These are phyloP conservation scores for Lycaena phlaeas DNA, from an alignment of 2,888 invertebrate species.

Conservation along the genomic window DNA sequence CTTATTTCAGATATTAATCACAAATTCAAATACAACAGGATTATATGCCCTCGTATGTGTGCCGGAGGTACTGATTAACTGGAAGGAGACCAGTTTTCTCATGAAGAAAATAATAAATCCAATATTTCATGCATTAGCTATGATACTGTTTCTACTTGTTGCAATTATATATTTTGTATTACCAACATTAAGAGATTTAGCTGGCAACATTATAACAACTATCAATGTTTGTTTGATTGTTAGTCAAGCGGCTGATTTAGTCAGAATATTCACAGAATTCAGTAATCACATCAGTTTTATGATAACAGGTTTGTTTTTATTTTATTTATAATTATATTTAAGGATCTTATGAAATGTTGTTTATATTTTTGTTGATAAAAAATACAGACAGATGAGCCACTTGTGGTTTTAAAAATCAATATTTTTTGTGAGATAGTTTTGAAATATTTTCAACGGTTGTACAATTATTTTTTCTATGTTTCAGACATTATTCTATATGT, in stretches of 20 bases:
- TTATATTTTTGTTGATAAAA: too few species aligned
- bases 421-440: too few species aligned
- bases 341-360: constrained; percentile 1
- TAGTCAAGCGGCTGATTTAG: constrained; percentile 83
- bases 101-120: constrained; percentile 85
- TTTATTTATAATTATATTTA: constrained; percentile 1
- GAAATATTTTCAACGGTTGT: too few species aligned
- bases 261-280: constrained; percentile 85
- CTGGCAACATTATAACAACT: constrained; percentile 89
- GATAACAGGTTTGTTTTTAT: constrained; percentile 81
- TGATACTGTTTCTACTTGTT: constrained; percentile 79
- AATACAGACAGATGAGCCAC: too few species aligned
- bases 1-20: constrained; percentile 58
- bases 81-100: constrained; percentile 82
- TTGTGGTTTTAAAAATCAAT: too few species aligned
- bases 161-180: constrained; percentile 87
- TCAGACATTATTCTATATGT: constrained; percentile 84
- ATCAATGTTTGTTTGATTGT: constrained; percentile 84
- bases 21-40: constrained; percentile 68
- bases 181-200: constrained; percentile 85
- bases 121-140: constrained; percentile 81
- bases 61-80: constrained; percentile 79
- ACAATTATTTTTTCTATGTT: constrained; percentile 35
- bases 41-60: constrained; percentile 83
- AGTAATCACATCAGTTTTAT: constrained; percentile 86